Conservation (phyloP, 1,140 invertebrate genomes). For the Linepithema humile region DNA sequence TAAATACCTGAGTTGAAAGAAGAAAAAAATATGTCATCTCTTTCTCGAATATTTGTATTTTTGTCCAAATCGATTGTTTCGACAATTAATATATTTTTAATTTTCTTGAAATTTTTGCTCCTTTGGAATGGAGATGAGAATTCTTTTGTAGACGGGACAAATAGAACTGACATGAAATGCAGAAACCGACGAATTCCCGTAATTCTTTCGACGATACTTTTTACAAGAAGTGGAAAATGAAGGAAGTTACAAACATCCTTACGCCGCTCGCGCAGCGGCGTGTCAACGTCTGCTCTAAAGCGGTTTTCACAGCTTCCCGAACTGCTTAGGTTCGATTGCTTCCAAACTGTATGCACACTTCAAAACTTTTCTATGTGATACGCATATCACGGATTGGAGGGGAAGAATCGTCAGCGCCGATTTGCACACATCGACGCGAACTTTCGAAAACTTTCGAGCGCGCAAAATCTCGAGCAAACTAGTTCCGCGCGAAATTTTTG, state of each 20-base stretch:
- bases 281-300: slow-evolving; percentile 31
- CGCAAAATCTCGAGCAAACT: slow-evolving; percentile 12
- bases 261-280: not conserved
- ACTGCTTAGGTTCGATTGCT: slow-evolving; percentile 56
- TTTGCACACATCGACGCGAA: slow-evolving; percentile 21
- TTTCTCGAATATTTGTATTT: no score
- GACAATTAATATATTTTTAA: not conserved
- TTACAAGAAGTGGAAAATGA: slow-evolving; percentile 14
- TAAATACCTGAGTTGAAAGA: not conserved
- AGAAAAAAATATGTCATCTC: not conserved
- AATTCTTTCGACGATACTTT: slow-evolving; percentile 19
- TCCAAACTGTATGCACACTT: slow-evolving; percentile 44
- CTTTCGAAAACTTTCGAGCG: slow-evolving; percentile 21
- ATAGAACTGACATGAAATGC: not conserved
- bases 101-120: not conserved
- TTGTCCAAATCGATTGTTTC: not conserved
- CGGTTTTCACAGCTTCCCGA: slow-evolving; percentile 42
- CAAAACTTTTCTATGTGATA: slow-evolving; percentile 48
- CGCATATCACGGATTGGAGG: slow-evolving; percentile 20
- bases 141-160: not conserved
- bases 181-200: not conserved
- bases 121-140: not conserved
- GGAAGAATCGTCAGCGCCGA: slow-evolving; percentile 28
- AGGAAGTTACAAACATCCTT: slow-evolving; percentile 11
- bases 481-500: slow-evolving; percentile 33